Conservation (phyloP, 1,140 invertebrate genomes). For the Drosophila baimaii region DNA sequence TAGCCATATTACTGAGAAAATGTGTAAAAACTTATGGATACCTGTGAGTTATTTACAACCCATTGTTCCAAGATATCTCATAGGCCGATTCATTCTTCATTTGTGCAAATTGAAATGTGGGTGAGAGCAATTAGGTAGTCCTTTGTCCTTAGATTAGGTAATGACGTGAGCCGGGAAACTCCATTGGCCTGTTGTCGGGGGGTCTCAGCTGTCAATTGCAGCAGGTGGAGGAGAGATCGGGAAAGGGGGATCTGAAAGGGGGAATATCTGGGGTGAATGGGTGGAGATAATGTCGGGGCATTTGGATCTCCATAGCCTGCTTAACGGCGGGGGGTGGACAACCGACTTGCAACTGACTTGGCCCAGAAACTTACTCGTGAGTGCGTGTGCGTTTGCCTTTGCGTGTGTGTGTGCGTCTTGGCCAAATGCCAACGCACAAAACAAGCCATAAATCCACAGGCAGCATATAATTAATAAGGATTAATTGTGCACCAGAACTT, state of each 20-base stretch:
- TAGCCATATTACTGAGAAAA: neutral
- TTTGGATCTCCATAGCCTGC: constrained; percentile 30
- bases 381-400: constrained; percentile 23
- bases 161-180: constrained; percentile 10
- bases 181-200: constrained; percentile 47
- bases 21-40: neutral
- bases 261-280: neutral
- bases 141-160: constrained; percentile 50
- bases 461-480: constrained; percentile 80
- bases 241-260: neutral
- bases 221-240: constrained; percentile 9
- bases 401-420: constrained; percentile 46
- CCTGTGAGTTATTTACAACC: neutral
- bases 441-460: constrained; percentile 77
- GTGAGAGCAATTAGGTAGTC: constrained; percentile 54
- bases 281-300: constrained; percentile 1
- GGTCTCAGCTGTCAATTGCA: constrained; percentile 70
- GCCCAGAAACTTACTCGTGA: constrained; percentile 38
- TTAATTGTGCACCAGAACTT: constrained; percentile 79
- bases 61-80: constrained; percentile 1
- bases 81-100: constrained; percentile 6
- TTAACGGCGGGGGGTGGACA: constrained; percentile 16
- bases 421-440: constrained; percentile 76
- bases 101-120: constrained; percentile 33
- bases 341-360: constrained; percentile 65